Evolutionary conservation across 64 coral and sea anemone genomes (phyloP).

Genomic region (Actinia tenebrosa): DNA sequence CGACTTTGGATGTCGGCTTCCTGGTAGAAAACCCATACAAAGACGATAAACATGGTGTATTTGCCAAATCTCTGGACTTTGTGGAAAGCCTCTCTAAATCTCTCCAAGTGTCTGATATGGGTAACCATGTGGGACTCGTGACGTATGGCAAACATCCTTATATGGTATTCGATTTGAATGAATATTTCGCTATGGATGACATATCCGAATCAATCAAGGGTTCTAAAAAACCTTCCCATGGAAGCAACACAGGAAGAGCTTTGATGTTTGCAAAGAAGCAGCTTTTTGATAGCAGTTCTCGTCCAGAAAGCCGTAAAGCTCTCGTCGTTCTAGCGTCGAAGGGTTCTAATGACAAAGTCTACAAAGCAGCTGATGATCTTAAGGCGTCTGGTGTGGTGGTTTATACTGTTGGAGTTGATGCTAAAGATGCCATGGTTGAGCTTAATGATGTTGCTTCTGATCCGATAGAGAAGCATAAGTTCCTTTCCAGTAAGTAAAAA

Average conservation of each 20-base stretch:
- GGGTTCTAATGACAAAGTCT: background rate
- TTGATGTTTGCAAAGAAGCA: constrained; percentile 37
- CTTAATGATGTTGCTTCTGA: constrained; percentile 39
- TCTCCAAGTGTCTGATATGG: constrained; percentile 24
- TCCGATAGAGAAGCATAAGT: background rate
- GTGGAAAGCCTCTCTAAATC: constrained; percentile 16
- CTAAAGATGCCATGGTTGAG: background rate
- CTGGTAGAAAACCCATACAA: constrained; percentile 11
- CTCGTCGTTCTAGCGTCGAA: constrained; percentile 32
- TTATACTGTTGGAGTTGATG: constrained; percentile 26
- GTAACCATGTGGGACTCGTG: constrained; percentile 35
- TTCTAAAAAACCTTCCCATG: background rate
- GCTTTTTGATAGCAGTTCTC: constrained; percentile 40
- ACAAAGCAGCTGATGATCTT: constrained; percentile 3
- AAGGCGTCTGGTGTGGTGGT: constrained; percentile 29
- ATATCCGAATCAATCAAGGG: constrained; percentile 20
- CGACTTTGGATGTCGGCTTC: constrained; percentile 38
- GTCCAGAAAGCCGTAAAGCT: constrained; percentile 25
- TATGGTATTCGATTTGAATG: constrained; percentile 55
- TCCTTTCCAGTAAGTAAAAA: background rate
- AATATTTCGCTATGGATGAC: constrained; percentile 2
- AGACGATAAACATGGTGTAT: background rate
- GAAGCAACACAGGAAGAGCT: constrained; percentile 16
- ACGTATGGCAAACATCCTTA: constrained; percentile 50
- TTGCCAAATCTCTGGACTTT: constrained; percentile 27